A percentile compares a stretch with the other conserved stretches of the same genome.
Conservation (phyloP, 2,113 vertebrate genomes). For the Campylorhamphus procurvoides region DNA sequence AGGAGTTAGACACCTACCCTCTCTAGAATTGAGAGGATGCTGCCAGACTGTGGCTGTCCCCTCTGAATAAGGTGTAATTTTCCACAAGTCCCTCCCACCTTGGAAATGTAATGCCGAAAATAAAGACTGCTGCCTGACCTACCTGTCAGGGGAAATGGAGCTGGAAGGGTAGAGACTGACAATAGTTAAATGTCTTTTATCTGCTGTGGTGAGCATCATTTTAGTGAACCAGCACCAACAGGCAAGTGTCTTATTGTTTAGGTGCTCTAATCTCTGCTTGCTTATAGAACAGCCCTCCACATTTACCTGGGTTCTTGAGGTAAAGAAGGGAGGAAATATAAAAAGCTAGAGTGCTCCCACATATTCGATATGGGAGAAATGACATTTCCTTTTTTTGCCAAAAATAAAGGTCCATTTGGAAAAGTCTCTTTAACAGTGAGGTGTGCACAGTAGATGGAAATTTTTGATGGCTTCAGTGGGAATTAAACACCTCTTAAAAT, state of each 20-base stretch:
- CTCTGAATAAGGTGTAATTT: not conserved
- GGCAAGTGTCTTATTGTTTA: not conserved
- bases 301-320: not conserved
- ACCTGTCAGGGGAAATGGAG: not conserved
- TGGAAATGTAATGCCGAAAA: not conserved
- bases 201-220: not conserved
- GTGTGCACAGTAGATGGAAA: not conserved
- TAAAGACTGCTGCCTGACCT: not conserved
- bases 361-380: not conserved
- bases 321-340: not conserved
- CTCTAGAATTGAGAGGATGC: not conserved
- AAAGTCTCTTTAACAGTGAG: not conserved
- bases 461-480: conserved; percentile 14
- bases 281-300: not conserved
- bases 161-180: not conserved
- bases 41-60: not conserved
- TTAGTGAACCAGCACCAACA: not conserved
- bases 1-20: not conserved
- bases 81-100: not conserved
- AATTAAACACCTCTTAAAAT: conserved; percentile 15
- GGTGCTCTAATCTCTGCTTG: not conserved
- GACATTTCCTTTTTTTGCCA: not conserved
- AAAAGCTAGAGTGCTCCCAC: not conserved
- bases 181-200: not conserved
- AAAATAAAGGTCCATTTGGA: not conserved